Evolutionary conservation across 2,113 vertebrate genomes (phyloP).

Genomic region (Phaethornis superciliosus): DNA sequence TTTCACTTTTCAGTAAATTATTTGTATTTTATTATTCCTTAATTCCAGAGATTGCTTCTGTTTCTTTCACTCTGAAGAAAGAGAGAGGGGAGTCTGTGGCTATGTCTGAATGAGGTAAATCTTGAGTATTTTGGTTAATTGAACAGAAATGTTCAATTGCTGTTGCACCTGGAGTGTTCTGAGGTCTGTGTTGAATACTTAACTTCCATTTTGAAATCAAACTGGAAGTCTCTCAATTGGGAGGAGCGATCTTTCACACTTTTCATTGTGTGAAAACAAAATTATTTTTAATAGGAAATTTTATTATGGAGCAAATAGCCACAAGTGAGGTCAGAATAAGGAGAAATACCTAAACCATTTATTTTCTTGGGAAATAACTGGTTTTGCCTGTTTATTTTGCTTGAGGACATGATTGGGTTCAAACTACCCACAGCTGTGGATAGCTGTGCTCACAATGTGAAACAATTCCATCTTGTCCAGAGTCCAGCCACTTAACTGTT

Average conservation of each 20-base stretch:
- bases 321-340: neutral
- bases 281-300: conserved; percentile 6
- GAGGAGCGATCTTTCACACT: neutral
- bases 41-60: neutral
- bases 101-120: neutral
- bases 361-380: conserved; percentile 25
- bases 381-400: conserved; percentile 6
- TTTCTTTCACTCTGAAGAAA: neutral
- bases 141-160: neutral
- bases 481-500: neutral
- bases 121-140: neutral
- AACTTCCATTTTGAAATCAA: neutral
- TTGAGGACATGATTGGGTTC: neutral
- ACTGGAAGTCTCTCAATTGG: neutral
- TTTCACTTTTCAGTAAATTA: neutral
- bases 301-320: neutral
- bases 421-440: neutral
- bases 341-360: neutral
- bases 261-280: neutral
- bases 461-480: neutral
- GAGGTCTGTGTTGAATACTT: neutral
- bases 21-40: neutral
- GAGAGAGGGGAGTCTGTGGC: neutral
- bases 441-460: neutral
- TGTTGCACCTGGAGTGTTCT: neutral